These are phyloP conservation scores for Formica exsecta DNA, from an alignment of 1,140 invertebrate genomes.

Conservation along the genomic window DNA sequence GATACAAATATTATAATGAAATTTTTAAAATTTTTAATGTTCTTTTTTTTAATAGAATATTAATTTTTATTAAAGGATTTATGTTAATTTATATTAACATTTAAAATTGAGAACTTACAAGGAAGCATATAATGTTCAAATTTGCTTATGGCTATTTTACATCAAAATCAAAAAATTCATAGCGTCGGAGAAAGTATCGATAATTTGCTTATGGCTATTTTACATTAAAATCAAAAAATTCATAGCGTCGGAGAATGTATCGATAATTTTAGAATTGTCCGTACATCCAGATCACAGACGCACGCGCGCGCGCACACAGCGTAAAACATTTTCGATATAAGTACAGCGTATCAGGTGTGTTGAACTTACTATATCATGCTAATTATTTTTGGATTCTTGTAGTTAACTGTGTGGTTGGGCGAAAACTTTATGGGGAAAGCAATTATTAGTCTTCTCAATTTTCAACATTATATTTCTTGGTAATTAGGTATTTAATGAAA, in stretches of 20 bases:
- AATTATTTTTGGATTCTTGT: conserved; percentile 43
- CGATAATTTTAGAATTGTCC: not conserved
- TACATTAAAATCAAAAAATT: not conserved
- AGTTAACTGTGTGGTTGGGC: conserved; percentile 47
- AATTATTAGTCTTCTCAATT: conserved; percentile 60
- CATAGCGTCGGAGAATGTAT: not conserved
- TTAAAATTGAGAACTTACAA: too few species aligned
- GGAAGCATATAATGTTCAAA: too few species aligned
- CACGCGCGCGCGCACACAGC: too few species aligned
- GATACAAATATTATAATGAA: too few species aligned
- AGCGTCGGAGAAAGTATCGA: not conserved
- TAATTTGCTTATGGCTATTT: not conserved
- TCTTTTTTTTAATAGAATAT: too few species aligned
- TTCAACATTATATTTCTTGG: conserved; percentile 49
- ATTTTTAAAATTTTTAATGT: too few species aligned
- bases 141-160: not conserved
- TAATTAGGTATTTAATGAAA: conserved; percentile 47
- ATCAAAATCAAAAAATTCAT: not conserved
- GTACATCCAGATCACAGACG: not conserved
- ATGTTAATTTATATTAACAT: too few species aligned
- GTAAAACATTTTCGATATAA: conserved; percentile 16
- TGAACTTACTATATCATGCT: conserved; percentile 40
- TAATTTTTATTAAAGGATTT: too few species aligned
- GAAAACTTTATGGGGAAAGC: conserved; percentile 52
- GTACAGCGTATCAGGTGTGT: conserved; percentile 30